Evolutionary conservation across 2,797 vertebrate genomes (phyloP), one percentile per base, ranked within the genome.

Genomic region (Coilia nasus): DNA sequence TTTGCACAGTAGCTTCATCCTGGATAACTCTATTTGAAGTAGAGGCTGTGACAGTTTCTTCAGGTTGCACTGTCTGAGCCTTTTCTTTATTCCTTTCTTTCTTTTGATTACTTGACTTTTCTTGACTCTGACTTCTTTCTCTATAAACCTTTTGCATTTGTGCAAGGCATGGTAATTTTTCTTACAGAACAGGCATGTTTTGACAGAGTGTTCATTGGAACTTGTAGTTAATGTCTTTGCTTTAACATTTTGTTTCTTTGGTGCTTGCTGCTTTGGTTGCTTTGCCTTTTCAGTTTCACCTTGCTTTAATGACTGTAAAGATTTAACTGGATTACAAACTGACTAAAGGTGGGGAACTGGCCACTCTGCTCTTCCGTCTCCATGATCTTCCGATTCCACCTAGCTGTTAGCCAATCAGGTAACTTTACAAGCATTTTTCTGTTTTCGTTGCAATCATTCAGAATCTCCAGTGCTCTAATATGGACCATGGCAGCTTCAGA

Each of bases 391-490:
- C 35, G 10, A 3, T 91, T 91, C 88, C 86, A 91, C 2, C 83
- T 91, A 0, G 67, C 83, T 0, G 60, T 54, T 15, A 90, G 28
- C 87, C 87, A 90, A 10, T 91, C 89, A 0, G 89, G 87, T 81
- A 90, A 64, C 64, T 90, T 91, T 0, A 84, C 81, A 19, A 89
- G 28, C 21, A n/a, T n/a, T n/a, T n/a, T n/a, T n/a, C n/a, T n/a
- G n/a, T n/a, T n/a, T n/a, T n/a, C n/a, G n/a, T n/a, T 88, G 35
- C 85, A 90, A 67, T 90, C 86, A 81, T 89, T 91, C 0, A 90
- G 19, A 0, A 90, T 88, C 9, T 89, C 82, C 15, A 92, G 10
- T 19, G 83, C 47, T 12, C 90, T 87, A 3, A 87, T 85, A 15
- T 92, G 83, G 0, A 82, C 46, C 83, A 91, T 90, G 0, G 87